Evolutionary conservation across 2,888 invertebrate genomes (phyloP), one percentile per base, ranked within the genome.

Genomic region (Coenonympha arcania): DNA sequence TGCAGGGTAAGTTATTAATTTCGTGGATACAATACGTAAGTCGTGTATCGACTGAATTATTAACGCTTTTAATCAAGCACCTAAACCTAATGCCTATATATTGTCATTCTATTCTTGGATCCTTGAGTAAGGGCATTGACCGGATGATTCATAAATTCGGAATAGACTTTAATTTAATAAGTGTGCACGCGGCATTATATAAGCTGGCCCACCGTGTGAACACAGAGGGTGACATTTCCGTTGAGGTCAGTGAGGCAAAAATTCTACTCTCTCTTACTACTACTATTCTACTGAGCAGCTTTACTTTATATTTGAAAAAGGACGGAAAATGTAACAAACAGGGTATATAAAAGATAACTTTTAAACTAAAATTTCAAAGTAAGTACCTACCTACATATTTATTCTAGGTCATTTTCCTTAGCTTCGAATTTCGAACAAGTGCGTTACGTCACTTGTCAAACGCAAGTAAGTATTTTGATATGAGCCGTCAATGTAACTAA

Each of bases 51-150:
- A 73, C 65, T 64, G 50, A 65, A 66, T 79, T 83, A 80, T 82
- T 76, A 74, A 76, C 76, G 76, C 71, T 73, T 80, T 82, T 82
- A 80, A 82, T 83, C 79, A 79, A 73, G 69, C 76, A 79, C n/a
- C n/a, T 76, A 79, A 79, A 75, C 8, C 37, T 37, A 22, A 28
- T 6, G 4, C n/a, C 6, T 26, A 26, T 26, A 26, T 8, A 8
- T 3, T 15, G 37, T 77, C 73, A 65, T 71, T 74, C 74, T 80
- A 82, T 82, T 80, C 78, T 67, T 71, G 76, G 65, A 64, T 71
- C 69, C 63, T 65, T 68, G 34, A 66, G 57, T 50, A 57, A 61
- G 80, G 66, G 60, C 81, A 64, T 73, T 82, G 79, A 81, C 76
- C 77, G 60, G 68, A 57, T 77, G 79, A 68, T 52, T 71, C 68